Evolutionary conservation across 1,140 invertebrate species (phyloP).

Genomic region (Rhopalosiphum padi): DNA sequence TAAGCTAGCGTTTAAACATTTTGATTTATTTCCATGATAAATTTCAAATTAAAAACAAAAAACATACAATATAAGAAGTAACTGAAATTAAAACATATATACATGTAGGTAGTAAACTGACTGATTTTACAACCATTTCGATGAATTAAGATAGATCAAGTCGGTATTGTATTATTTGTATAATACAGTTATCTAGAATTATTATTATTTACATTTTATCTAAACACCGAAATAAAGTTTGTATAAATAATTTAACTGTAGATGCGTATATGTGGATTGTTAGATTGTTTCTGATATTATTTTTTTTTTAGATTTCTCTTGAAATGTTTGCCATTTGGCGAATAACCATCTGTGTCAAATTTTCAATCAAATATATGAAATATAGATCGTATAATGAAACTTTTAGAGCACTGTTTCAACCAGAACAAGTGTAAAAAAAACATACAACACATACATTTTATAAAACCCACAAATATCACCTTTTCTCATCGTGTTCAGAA

Average conservation of each 20-base stretch:
- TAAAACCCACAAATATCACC: background rate
- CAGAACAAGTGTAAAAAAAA: background rate
- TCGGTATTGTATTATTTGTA: too few species aligned
- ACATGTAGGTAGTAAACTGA: too few species aligned
- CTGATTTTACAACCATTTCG: too few species aligned
- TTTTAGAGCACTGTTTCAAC: background rate
- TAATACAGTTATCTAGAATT: background rate
- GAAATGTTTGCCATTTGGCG: background rate
- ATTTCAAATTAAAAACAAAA: too few species aligned
- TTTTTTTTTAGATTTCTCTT: background rate
- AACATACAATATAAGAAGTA: too few species aligned
- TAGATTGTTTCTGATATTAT: background rate
- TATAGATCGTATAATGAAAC: background rate
- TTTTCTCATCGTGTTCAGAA: background rate
- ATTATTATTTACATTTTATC: background rate
- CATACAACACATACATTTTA: background rate
- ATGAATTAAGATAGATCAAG: too few species aligned
- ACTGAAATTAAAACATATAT: too few species aligned
- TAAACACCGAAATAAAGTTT: background rate
- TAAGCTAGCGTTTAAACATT: too few species aligned
- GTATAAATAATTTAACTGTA: background rate
- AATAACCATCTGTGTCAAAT: background rate
- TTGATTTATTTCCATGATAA: too few species aligned
- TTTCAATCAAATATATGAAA: background rate
- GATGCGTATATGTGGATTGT: background rate